Base-by-base conservation (phyloP, 2,888 invertebrate species). In the Dioctria rufipes region DNA sequence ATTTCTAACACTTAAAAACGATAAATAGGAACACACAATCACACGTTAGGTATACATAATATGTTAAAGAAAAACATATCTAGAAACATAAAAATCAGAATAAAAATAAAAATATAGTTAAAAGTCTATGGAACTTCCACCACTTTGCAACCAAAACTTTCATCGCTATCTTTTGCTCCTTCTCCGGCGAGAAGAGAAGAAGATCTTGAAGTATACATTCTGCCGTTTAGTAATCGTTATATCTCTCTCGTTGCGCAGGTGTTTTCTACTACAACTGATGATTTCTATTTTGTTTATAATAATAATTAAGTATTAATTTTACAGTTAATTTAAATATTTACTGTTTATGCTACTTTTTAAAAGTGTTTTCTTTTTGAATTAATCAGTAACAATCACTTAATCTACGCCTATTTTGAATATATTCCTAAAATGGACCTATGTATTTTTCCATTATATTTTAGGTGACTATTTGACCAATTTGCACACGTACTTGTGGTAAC, bases 211-310 rank as follows among this genome's bases (percentile, higher is more conserved):
- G 40, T 13, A 11, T 58, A 11, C 51, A 9, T 58, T 13, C 58
- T 11, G 25, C 25, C 40, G 37, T 60, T 42, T 42, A 60, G 37
- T 75, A 8, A 40, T 77, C 61, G 46, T 63, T 77, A 25, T 25
- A 77, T 77, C 77, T 77, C 77, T 77, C 77, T 77, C 77, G 77
- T 77, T 77, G 77, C 63, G 43, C 77, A 25, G 63, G 63, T 58
- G 39, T 46, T 46, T 43, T 63, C 63, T 77, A 11, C 13, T 25
- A 58, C 37, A 63, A 46, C 51, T 77, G 61, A 63, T 77, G 63
- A 37, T 43, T 63, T 77, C 63, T 49, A 63, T 49, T 46, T 49
- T 49, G 46, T 69, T 46, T 61, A 43, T 61, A 6, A 60, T 46
- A 46, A 37, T 71, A 71, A 58, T 60, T 25, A 42, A 42, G 25